Percentiles rank a stretch among this genome's conserved stretches.
These are phyloP conservation scores for Elachura formosa DNA, from an alignment of 2,113 vertebrate genomes.

Conservation along the genomic window DNA sequence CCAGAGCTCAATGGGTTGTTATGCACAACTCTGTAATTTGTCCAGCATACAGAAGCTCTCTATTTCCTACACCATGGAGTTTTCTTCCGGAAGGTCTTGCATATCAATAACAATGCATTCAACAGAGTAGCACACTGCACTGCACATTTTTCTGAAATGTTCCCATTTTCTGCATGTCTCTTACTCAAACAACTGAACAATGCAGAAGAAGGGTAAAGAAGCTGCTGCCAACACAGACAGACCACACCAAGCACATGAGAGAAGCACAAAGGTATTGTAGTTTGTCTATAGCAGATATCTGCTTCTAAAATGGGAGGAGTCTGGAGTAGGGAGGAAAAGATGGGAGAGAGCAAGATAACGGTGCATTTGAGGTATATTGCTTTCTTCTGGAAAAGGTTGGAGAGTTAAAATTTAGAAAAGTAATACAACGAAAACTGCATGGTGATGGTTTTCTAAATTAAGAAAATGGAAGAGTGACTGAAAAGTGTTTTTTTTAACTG, in stretches of 20 bases:
- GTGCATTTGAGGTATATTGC: background rate
- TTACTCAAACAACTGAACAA: background rate
- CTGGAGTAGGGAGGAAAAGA: background rate
- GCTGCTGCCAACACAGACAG: background rate
- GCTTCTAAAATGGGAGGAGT: background rate
- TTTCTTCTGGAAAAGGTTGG: background rate
- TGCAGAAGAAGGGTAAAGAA: background rate
- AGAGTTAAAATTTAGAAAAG: background rate
- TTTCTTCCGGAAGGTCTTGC: background rate
- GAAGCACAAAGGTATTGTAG: background rate
- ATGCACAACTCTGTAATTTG: background rate
- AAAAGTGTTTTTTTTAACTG: background rate
- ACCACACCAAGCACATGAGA: background rate
- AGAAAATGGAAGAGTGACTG: background rate
- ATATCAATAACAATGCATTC: background rate
- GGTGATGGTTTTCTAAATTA: background rate
- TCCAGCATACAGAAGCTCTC: background rate
- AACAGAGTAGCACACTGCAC: background rate
- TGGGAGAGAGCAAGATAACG: background rate
- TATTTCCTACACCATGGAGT: background rate
- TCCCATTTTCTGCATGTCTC: background rate
- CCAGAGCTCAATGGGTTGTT: background rate
- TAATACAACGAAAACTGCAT: background rate
- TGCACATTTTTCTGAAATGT: background rate
- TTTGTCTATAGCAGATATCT: background rate